Conservation (phyloP, 1,140 invertebrate genomes). For the Mactra quadrangularis region DNA sequence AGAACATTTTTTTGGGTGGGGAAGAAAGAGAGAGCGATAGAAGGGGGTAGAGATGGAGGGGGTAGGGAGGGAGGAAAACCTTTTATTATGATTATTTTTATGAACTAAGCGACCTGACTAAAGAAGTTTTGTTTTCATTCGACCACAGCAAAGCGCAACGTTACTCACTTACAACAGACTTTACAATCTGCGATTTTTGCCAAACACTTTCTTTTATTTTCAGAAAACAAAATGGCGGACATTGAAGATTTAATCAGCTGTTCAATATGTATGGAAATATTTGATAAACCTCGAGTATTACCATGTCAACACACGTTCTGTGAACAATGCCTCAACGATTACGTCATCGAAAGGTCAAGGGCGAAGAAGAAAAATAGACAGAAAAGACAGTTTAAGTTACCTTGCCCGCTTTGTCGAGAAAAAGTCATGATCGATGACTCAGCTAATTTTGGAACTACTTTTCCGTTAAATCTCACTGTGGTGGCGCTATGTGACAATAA, state of each 20-base stretch:
- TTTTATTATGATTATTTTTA: no score
- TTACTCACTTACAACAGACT: no score
- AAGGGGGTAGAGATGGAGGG: no score
- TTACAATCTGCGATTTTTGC: no score
- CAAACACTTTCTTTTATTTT: no score
- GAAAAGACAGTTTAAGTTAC: neutral
- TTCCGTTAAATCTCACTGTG: conserved; percentile 2
- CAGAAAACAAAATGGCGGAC: conserved; percentile 7
- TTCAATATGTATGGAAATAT: conserved; percentile 40
- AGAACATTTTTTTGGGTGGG: no score
- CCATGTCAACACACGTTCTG: conserved; percentile 36
- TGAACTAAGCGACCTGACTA: no score
- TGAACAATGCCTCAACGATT: neutral
- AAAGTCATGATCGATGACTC: neutral
- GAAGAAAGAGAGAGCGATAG: no score
- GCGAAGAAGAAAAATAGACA: neutral
- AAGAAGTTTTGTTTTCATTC: no score
- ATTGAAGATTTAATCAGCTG: conserved; percentile 16
- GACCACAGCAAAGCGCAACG: no score
- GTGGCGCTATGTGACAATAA: no score
- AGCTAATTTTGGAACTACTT: neutral
- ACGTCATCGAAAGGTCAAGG: neutral
- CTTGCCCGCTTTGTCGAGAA: neutral
- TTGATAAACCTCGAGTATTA: neutral
- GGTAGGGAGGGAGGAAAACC: no score